Base-by-base conservation (phyloP, 2,113 vertebrate species). In the Hymenochirus boettgeri region DNA sequence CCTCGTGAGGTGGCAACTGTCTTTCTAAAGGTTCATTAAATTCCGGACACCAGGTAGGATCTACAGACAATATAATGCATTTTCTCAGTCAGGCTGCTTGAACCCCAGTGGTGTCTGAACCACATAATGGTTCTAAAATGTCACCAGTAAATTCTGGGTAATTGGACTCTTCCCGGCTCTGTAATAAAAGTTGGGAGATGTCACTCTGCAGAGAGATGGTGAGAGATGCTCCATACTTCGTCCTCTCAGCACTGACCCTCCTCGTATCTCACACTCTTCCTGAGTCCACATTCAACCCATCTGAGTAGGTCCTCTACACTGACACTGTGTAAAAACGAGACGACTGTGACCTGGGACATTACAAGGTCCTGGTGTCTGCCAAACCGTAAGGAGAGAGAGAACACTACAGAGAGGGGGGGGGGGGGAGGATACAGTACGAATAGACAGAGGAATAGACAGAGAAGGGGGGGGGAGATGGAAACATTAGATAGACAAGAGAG, bases 51-150 rank as follows among this genome's bases (percentile, higher is more conserved):
- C 59, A 65, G 64, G 72, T 42, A 58, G 47, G 70, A 18, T 46
- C 75, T 71, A 70, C 75, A 85, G 70, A 72, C 80, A 81, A 78
- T 71, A 54, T 77, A 71, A 73, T 76, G n/a, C 65, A 70, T 79
- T 77, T 74, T 78, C 76, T 71, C 57, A 73, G 75, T 45, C 37
- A 64, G 81, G 70, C 75, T 76, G 77, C 57, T 72, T n/a, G 69
- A 58, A 72, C 70, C 75, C 74, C 72, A 70, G 74, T 60, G 76
- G n/a, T 73, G 75, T 65, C 73, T 79, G 76, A 72, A 66, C 65
- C 73, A 65, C 65, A 54, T 72, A 70, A 74, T 72, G 77, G 81
- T 73, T 79, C 63, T 0, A 66, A 74, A 76, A 73, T 78, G 77
- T 77, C 80, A 79, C 73, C 70, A 70, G 65, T 47, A 65, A 78